Evolutionary conservation across 1,140 invertebrate species (phyloP), one percentile per base, ranked within the genome.

Genomic region (Pararge aegeria): DNA sequence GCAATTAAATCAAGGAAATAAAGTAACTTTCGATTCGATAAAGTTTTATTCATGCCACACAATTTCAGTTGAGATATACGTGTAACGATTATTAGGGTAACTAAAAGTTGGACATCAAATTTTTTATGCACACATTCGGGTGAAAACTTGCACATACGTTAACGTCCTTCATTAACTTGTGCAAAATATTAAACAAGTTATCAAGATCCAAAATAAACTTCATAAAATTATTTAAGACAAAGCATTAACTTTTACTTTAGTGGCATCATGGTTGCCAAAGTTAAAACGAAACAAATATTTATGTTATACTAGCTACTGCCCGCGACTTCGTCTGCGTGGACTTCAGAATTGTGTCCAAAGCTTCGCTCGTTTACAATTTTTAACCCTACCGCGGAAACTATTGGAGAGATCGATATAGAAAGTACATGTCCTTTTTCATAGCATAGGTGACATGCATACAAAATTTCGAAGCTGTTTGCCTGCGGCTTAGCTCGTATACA

Each of bases 21-120:
- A 63, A 64, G 27, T 50, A 55, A 66, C 54, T 70, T 70, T 70
- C 51, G 30, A 58, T 48, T 50, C 30, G 37, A 61, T 56, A 48
- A 65, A 65, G 13, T 49, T 61, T 61, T 59, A 51, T 59, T 19
- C 40, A 21, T 55, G 5, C 21, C 18, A 15, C 55, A 34, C 29
- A 53, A 34, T 48, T 46, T 44, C 13, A 34, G 12, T 46, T 54
- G 55, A 56, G 19, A 54, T 48, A 9, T 40, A 24, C 7, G 6
- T 48, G 37, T 54, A 61, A 61, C 13, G 40, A 61, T 38, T 34
- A 49, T 21, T 29, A 49, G 46, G 21, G 21, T 13, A 12, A 15
- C 21, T 21, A 46, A 49, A 27, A 27, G 18, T 27, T 15, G 46
- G 16, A 15, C 20, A 5, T 49, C 13, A 49, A 15, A 29, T 15